A percentile compares a stretch with the other conserved stretches of the same genome.
phyloP scores from a whole-genome alignment of 2,797 vertebrate species.

The Anguilla obscura region DNA sequence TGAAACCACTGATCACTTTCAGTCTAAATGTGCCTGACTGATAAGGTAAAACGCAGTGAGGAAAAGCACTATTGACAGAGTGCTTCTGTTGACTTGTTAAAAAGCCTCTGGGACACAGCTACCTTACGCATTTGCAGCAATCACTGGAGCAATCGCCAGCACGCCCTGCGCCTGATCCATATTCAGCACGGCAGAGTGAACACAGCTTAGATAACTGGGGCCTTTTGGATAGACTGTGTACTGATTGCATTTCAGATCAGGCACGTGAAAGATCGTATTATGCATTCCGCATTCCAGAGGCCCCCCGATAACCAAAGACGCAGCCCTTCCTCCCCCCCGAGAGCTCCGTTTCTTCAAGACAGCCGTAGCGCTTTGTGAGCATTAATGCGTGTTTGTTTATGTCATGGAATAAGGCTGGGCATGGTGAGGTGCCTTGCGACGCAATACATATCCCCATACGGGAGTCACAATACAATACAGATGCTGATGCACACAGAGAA shows the following conservation, averaged over 20 bases:
- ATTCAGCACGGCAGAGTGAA: slow-evolving; percentile 66
- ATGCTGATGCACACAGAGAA: neutral
- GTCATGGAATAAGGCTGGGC: neutral
- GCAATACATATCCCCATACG: neutral
- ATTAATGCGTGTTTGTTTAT: slow-evolving; percentile 36
- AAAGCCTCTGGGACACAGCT: slow-evolving; percentile 67
- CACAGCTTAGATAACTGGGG: slow-evolving; percentile 59
- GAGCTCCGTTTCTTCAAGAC: slow-evolving; percentile 2
- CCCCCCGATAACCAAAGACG: neutral
- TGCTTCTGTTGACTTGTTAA: slow-evolving; percentile 61
- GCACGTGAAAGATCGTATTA: slow-evolving; percentile 58
- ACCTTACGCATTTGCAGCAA: slow-evolving; percentile 66
- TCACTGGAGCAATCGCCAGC: slow-evolving; percentile 57
- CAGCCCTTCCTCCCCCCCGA: neutral
- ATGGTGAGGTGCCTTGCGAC: neutral
- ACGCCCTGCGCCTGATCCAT: slow-evolving; percentile 54
- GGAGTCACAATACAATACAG: neutral
- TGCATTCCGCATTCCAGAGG: slow-evolving; percentile 39
- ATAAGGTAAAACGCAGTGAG: slow-evolving; percentile 56
- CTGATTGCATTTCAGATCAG: slow-evolving; percentile 64
- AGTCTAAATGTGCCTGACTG: slow-evolving; percentile 66
- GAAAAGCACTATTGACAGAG: slow-evolving; percentile 62
- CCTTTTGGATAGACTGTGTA: slow-evolving; percentile 60
- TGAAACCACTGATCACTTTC: slow-evolving; percentile 71
- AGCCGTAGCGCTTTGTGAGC: slow-evolving; percentile 60